These are phyloP conservation scores for Serrognathus titanus DNA, from an alignment of 2,888 invertebrate genomes.

Conservation along the genomic window DNA sequence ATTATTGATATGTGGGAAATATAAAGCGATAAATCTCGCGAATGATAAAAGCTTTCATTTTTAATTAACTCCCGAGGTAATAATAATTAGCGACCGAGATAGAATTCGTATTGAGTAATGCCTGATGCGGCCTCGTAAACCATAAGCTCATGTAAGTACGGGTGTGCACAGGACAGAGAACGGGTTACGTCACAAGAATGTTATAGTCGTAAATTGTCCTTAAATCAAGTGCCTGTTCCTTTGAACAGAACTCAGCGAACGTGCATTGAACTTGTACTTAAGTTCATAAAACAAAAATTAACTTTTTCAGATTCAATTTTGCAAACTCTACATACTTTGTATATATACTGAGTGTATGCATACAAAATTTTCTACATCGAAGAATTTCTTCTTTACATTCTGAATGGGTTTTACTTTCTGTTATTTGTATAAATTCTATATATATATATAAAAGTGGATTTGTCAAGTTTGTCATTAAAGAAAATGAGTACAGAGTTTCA, in stretches of 20 bases:
- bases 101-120: constrained; percentile 10
- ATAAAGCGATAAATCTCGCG: constrained; percentile 11
- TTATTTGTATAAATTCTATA: too few species aligned
- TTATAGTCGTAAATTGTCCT: constrained; percentile 9
- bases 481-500: too few species aligned
- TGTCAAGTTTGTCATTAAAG: too few species aligned
- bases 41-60: constrained; percentile 10
- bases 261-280: neutral
- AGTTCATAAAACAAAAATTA: neutral
- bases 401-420: too few species aligned
- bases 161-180: neutral
- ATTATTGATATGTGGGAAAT: constrained; percentile 18
- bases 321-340: too few species aligned
- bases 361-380: too few species aligned
- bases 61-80: constrained; percentile 13
- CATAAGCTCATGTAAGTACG: constrained; percentile 11
- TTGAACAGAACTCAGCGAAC: neutral
- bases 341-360: too few species aligned
- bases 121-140: constrained; percentile 5
- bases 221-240: constrained; percentile 4
- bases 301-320: too few species aligned
- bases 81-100: constrained; percentile 10
- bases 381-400: too few species aligned
- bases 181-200: constrained; percentile 5
- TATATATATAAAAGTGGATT: too few species aligned